A percentile compares a stretch with the other conserved stretches of the same genome.
phyloP scores from a whole-genome alignment of 2,888 invertebrate species.

The Entomobrya multifasciata region DNA sequence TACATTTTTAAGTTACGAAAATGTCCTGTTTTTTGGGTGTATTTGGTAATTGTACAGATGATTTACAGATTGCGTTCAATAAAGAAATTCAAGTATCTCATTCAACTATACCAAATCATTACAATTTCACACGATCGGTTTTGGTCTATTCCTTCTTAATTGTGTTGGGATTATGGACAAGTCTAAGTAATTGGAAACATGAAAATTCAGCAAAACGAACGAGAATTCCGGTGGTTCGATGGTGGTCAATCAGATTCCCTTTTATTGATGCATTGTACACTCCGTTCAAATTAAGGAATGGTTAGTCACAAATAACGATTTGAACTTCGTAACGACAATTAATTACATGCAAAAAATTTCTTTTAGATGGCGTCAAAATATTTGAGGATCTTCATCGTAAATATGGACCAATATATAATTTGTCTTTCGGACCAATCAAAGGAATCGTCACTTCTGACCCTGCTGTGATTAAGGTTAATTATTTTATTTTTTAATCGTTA shows the following conservation, averaged over 20 bases:
- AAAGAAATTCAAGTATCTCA: no score
- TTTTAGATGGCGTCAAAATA: slow-evolving; percentile 17
- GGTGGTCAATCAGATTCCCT: neutral
- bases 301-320: neutral
- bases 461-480: neutral
- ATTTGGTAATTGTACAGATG: no score
- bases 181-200: no score
- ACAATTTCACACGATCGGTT: no score
- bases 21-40: no score
- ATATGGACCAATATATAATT: slow-evolving; percentile 1
- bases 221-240: neutral
- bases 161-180: no score
- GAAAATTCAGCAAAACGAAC: neutral
- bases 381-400: neutral
- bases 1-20: no score
- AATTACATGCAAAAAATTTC: neutral
- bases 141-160: no score
- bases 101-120: no score
- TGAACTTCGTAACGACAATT: neutral
- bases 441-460: neutral
- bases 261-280: slow-evolving; percentile 18
- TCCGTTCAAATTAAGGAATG: slow-evolving; percentile 2
- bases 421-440: neutral
- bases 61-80: no score
- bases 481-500: neutral